Conservation (phyloP, 2,888 invertebrate species). For the Pharmacophagus antenor region DNA sequence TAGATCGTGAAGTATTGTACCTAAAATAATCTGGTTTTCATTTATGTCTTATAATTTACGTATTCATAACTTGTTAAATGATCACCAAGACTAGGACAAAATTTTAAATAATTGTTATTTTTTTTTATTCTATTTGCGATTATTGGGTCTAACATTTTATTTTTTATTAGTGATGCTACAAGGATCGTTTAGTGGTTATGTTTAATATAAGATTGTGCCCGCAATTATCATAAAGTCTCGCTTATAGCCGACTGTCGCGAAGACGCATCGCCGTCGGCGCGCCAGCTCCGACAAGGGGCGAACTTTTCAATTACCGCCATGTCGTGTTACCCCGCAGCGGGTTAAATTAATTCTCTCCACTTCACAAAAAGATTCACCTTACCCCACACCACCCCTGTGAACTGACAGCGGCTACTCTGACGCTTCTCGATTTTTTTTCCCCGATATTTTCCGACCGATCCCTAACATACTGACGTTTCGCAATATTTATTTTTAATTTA, state of each 20-base stretch:
- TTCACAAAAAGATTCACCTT: slow-evolving; percentile 81
- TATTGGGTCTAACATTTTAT: too few relatives aligned
- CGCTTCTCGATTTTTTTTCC: slow-evolving; percentile 63
- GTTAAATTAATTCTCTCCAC: slow-evolving; percentile 81
- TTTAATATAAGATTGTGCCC: slow-evolving; percentile 34
- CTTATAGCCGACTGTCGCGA: slow-evolving; percentile 41
- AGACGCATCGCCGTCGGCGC: slow-evolving; percentile 52
- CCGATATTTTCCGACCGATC: slow-evolving; percentile 56
- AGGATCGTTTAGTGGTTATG: slow-evolving; percentile 5
- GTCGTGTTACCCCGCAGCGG: slow-evolving; percentile 81
- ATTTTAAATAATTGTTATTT: too few relatives aligned
- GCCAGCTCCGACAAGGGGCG: slow-evolving; percentile 73
- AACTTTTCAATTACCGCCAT: slow-evolving; percentile 80
- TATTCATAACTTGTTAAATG: too few relatives aligned
- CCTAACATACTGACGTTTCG: slow-evolving; percentile 79
- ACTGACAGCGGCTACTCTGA: slow-evolving; percentile 61
- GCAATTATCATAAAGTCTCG: slow-evolving; percentile 47
- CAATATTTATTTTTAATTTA: slow-evolving; percentile 81
- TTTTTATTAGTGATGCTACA: too few relatives aligned
- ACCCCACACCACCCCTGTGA: slow-evolving; percentile 58
- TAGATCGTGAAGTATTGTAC: too few relatives aligned
- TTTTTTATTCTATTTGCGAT: too few relatives aligned
- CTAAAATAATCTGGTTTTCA: too few relatives aligned
- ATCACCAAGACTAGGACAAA: too few relatives aligned
- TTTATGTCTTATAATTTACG: too few relatives aligned